Conservation (phyloP, 2,888 invertebrate species). For the Barypeithes pellucidus region DNA sequence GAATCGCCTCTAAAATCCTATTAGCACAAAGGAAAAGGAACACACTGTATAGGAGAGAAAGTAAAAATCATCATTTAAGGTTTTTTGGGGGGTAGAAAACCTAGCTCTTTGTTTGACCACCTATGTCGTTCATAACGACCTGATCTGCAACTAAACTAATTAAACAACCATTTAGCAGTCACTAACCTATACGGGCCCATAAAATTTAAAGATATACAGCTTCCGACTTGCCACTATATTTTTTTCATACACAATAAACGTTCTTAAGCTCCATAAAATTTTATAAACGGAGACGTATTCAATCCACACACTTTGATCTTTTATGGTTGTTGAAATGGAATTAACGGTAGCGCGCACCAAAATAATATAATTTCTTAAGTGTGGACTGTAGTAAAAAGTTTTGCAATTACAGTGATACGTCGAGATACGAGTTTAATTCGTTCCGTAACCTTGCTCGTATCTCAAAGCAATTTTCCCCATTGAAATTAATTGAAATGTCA, state of each 20-base stretch:
- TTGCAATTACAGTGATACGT: too few species aligned
- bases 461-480: too few species aligned
- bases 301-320: neutral
- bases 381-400: too few species aligned
- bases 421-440: too few species aligned
- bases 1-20: too few species aligned
- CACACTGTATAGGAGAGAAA: too few species aligned
- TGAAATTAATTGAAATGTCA: too few species aligned
- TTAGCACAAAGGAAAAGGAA: too few species aligned
- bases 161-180: constrained; percentile 1
- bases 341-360: neutral
- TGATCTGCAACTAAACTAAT: neutral
- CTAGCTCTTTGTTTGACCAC: neutral
- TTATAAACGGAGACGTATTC: constrained; percentile 16
- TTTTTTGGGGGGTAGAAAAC: too few species aligned
- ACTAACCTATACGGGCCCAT: neutral
- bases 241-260: constrained; percentile 12
- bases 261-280: constrained; percentile 12
- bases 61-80: too few species aligned
- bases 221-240: constrained; percentile 21
- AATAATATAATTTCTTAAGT: too few species aligned
- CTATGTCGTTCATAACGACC: neutral
- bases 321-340: neutral
- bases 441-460: too few species aligned
- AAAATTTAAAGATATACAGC: constrained; percentile 14